Percentiles rank a stretch among this genome's conserved stretches.
Conservation (phyloP, 2,888 invertebrate genomes). For the Bellardia pandia region DNA sequence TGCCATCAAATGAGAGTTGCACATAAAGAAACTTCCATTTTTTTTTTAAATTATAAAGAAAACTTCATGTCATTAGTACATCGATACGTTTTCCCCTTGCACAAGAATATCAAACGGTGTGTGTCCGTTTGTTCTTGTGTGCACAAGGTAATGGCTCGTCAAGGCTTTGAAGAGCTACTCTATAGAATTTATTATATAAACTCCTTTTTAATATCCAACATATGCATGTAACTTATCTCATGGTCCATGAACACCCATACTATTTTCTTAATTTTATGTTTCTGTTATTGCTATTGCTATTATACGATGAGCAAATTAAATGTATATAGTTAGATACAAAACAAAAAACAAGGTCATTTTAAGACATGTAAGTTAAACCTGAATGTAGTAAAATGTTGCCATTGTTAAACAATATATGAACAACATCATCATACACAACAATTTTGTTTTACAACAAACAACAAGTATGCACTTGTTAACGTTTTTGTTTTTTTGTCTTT, state of each 20-base stretch:
- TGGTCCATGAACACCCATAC: not conserved
- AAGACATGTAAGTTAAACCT: not conserved
- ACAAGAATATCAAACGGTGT: too few species aligned
- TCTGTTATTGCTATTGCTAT: not conserved
- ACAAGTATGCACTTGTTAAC: slow-evolving; percentile 22
- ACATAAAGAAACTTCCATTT: too few species aligned
- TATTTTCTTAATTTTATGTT: not conserved
- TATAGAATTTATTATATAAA: too few species aligned
- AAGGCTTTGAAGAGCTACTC: too few species aligned
- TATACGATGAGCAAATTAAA: not conserved
- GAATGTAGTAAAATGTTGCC: slow-evolving; percentile 27
- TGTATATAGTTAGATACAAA: slow-evolving; percentile 4
- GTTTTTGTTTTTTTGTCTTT: not conserved
- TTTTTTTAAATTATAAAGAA: too few species aligned
- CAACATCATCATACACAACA: slow-evolving; percentile 14
- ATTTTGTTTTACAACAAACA: not conserved
- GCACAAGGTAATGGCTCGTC: too few species aligned
- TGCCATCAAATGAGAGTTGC: too few species aligned
- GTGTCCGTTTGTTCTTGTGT: too few species aligned
- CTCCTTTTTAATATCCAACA: too few species aligned
- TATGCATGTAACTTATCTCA: not conserved
- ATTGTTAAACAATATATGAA: slow-evolving; percentile 25
- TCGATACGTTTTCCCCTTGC: too few species aligned
- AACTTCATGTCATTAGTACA: too few species aligned
- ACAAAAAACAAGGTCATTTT: slow-evolving; percentile 38